Percentiles rank a stretch among this genome's conserved stretches.
Evolutionary conservation across 2,113 vertebrate species (phyloP).

Genomic region (Quiscalus mexicanus): DNA sequence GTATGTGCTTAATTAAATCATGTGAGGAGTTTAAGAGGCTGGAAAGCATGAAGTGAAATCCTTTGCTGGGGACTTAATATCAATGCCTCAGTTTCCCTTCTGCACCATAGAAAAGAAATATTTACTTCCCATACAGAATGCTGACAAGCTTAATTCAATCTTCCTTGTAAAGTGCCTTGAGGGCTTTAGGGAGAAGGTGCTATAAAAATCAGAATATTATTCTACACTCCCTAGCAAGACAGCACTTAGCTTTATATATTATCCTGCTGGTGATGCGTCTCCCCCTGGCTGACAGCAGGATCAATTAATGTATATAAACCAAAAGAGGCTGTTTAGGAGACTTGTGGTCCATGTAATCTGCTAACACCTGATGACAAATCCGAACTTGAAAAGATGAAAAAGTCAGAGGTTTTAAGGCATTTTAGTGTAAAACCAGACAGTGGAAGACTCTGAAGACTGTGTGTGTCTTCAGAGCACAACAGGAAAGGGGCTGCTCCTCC

Average conservation of each 20-base stretch:
- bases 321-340: neutral
- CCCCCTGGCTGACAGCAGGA: conserved; percentile 17
- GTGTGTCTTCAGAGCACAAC: neutral
- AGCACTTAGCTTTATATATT: neutral
- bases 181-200: neutral
- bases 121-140: conserved; percentile 1
- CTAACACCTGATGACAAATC: neutral
- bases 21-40: neutral
- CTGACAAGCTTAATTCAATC: conserved; percentile 47
- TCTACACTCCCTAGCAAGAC: neutral
- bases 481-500: neutral
- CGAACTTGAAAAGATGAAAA: neutral
- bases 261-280: conserved; percentile 3
- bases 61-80: neutral
- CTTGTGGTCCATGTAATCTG: neutral
- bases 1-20: conserved; percentile 32
- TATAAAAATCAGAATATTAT: conserved; percentile 39
- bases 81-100: conserved; percentile 58
- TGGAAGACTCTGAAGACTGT: neutral
- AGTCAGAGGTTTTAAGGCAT: neutral
- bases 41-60: neutral
- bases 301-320: conserved; percentile 9
- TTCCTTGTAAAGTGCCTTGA: conserved; percentile 26
- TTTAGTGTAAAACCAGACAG: neutral
- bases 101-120: neutral